These are phyloP conservation scores for Leptinotarsa tumamoca DNA, from an alignment of 2,888 invertebrate species.

Conservation along the genomic window DNA sequence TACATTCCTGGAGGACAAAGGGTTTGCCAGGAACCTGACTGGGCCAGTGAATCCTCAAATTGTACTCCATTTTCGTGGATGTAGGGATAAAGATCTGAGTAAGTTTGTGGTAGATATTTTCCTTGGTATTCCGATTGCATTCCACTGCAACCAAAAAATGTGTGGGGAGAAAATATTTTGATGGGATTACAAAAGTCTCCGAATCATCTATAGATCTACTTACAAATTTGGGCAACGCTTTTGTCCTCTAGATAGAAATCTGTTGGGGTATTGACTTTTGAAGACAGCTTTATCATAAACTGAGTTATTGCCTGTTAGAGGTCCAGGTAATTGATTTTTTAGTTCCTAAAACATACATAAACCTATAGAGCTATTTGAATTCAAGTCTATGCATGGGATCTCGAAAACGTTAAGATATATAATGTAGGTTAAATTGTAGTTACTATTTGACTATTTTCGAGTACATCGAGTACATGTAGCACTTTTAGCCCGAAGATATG, in stretches of 20 bases:
- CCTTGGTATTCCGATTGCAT: conserved; percentile 59
- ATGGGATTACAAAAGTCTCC: too few species aligned
- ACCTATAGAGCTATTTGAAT: too few species aligned
- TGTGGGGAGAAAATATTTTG: not conserved
- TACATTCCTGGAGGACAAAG: conserved; percentile 65
- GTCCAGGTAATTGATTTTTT: conserved; percentile 48
- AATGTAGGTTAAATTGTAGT: too few species aligned
- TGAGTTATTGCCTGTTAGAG: conserved; percentile 51
- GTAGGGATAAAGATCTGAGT: conserved; percentile 59
- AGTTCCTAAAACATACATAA: conserved; percentile 45
- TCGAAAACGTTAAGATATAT: too few species aligned
- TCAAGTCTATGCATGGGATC: too few species aligned
- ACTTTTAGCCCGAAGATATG: too few species aligned
- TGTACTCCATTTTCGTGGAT: conserved; percentile 54
- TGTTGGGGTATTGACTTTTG: conserved; percentile 51
- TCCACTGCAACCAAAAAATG: conserved; percentile 56
- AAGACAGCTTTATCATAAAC: conserved; percentile 52
- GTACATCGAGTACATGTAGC: too few species aligned
- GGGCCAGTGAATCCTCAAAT: conserved; percentile 56
- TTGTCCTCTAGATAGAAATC: conserved; percentile 51
- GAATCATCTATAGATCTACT: conserved; percentile 37
- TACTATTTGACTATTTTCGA: too few species aligned
- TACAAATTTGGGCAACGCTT: conserved; percentile 59
- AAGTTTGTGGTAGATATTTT: conserved; percentile 57
- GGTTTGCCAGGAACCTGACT: conserved; percentile 60